These are phyloP conservation scores for Sander lucioperca DNA, from an alignment of 2,113 vertebrate genomes.

Conservation along the genomic window DNA sequence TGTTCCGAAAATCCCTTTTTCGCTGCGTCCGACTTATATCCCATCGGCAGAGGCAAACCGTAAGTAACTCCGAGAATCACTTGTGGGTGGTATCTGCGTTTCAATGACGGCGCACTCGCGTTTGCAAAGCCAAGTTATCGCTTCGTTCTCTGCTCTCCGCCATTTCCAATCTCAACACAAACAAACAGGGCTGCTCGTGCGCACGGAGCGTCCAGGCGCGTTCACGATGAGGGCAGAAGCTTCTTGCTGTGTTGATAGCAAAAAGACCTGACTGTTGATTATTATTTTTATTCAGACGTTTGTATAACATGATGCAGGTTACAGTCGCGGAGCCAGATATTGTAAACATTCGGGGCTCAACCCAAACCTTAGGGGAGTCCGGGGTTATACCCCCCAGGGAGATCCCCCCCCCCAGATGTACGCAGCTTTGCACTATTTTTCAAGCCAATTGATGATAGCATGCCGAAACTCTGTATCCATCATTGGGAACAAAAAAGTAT, in stretches of 20 bases:
- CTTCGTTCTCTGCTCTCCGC: slow-evolving; percentile 84
- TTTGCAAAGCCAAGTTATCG: slow-evolving; percentile 75
- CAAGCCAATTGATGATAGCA: too few species aligned
- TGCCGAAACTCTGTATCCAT: too few species aligned
- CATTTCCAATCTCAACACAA: slow-evolving; percentile 89
- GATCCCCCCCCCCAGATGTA: too few species aligned
- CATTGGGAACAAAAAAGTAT: too few species aligned
- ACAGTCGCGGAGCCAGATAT: too few species aligned
- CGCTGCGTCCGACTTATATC: slow-evolving; percentile 35
- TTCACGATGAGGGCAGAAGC: slow-evolving; percentile 36
- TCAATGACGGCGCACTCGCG: slow-evolving; percentile 65
- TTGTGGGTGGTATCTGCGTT: slow-evolving; percentile 34
- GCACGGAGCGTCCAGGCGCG: slow-evolving; percentile 61
- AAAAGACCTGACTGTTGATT: neutral
- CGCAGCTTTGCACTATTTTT: too few species aligned
- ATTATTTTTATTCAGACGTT: neutral
- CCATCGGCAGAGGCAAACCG: slow-evolving; percentile 34
- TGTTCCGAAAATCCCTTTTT: slow-evolving; percentile 43
- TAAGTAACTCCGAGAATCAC: slow-evolving; percentile 16
- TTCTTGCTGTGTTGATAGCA: neutral
- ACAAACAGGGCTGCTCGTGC: slow-evolving; percentile 84
- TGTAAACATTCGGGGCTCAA: too few species aligned
- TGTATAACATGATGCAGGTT: neutral
- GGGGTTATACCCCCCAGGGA: too few species aligned
- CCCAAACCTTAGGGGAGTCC: too few species aligned